Conservation (phyloP, 2,113 vertebrate species). For the Anolis carolinensis region DNA sequence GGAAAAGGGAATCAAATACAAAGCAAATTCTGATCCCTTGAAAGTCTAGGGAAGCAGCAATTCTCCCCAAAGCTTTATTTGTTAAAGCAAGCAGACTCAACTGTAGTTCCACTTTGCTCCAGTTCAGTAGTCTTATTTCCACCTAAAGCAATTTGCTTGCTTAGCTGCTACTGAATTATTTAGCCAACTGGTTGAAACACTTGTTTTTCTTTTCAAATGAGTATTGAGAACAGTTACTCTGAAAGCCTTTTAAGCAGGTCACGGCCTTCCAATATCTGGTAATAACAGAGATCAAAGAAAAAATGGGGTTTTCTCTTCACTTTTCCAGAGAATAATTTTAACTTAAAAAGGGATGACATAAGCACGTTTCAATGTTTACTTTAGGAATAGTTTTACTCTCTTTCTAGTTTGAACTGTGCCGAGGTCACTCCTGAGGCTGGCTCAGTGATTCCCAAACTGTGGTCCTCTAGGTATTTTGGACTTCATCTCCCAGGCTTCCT, state of each 20-base stretch:
- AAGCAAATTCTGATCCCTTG: too few species aligned
- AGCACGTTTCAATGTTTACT: background rate
- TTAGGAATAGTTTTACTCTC: background rate
- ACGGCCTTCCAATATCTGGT: background rate
- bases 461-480: too few species aligned
- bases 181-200: background rate
- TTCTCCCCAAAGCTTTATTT: background rate
- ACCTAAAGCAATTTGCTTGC: background rate
- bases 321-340: background rate
- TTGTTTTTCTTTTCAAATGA: background rate
- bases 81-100: background rate
- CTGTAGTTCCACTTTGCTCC: background rate
- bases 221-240: background rate
- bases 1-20: background rate
- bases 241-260: constrained; percentile 1
- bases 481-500: too few species aligned
- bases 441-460: too few species aligned
- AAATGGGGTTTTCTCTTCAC: background rate
- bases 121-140: background rate
- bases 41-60: background rate
- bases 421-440: too few species aligned
- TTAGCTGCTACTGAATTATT: background rate
- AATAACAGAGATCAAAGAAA: background rate
- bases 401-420: background rate
- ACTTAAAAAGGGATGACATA: background rate